These are phyloP conservation scores for Neoascia interrupta DNA, from an alignment of 2,888 invertebrate genomes.

Conservation along the genomic window DNA sequence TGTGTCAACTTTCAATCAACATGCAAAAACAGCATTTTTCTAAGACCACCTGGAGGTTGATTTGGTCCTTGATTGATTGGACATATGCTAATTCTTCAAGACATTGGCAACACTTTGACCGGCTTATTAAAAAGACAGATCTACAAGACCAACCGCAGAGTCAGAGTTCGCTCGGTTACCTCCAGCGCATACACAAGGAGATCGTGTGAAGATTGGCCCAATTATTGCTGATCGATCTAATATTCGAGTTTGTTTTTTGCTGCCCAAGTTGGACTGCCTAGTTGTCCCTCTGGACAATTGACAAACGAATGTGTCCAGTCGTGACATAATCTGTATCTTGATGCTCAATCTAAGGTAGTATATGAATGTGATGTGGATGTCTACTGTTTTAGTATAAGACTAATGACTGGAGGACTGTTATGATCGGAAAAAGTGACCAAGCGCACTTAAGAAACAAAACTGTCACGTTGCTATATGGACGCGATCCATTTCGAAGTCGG, in stretches of 20 bases:
- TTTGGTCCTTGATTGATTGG: slow-evolving; percentile 59
- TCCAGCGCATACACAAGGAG: slow-evolving; percentile 35
- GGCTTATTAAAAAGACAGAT: slow-evolving; percentile 34
- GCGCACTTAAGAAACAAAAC: too few relatives aligned
- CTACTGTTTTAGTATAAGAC: not conserved
- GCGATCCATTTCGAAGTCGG: too few relatives aligned
- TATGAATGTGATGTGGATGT: not conserved
- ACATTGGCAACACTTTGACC: slow-evolving; percentile 57
- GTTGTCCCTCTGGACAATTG: slow-evolving; percentile 27
- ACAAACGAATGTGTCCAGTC: slow-evolving; percentile 2
- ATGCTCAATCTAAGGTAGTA: not conserved
- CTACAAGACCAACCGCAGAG: slow-evolving; percentile 29
- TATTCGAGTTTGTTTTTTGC: slow-evolving; percentile 36
- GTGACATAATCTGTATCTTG: slow-evolving; percentile 2
- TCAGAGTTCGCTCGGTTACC: slow-evolving; percentile 38
- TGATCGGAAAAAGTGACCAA: too few relatives aligned
- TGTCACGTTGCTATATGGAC: too few relatives aligned
- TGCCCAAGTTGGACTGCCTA: slow-evolving; percentile 4
- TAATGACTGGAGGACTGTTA: not conserved
- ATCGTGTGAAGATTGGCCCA: slow-evolving; percentile 67
- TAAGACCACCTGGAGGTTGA: slow-evolving; percentile 27
- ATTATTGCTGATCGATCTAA: slow-evolving; percentile 60
- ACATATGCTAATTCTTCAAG: slow-evolving; percentile 49
- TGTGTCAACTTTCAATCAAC: too few relatives aligned
- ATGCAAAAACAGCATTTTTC: too few relatives aligned